Percentiles rank a stretch among this genome's conserved stretches.
Conservation (phyloP, 1,140 invertebrate species). For the Drosophila serrata region DNA sequence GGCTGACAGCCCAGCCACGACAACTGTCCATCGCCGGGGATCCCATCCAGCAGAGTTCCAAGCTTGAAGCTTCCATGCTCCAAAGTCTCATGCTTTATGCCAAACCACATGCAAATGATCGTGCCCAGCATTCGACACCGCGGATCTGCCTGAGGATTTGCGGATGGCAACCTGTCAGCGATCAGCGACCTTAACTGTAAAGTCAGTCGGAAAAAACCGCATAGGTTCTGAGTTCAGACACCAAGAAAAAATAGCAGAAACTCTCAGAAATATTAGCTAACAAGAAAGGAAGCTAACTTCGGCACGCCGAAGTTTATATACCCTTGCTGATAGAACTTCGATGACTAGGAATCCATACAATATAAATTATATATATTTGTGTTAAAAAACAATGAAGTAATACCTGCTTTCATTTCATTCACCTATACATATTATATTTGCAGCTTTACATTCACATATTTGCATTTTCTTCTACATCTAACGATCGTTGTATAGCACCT, state of each 20-base stretch:
- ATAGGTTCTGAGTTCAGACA: conserved; percentile 49
- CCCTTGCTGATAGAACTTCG: too few species aligned
- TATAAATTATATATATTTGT: too few species aligned
- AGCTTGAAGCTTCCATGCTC: conserved; percentile 3
- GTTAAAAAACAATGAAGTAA: too few species aligned
- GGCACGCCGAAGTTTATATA: too few species aligned
- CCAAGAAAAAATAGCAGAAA: not conserved
- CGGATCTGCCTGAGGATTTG: conserved; percentile 34
- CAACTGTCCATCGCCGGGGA: conserved; percentile 67
- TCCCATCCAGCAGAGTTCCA: conserved; percentile 15
- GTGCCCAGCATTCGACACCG: conserved; percentile 75
- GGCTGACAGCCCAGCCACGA: conserved; percentile 71
- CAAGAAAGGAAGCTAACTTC: too few species aligned
- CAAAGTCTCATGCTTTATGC: conserved; percentile 56
- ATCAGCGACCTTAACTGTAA: conserved; percentile 83
- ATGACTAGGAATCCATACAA: too few species aligned
- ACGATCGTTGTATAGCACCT: too few species aligned
- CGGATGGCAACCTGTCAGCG: conserved; percentile 70
- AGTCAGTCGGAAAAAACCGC: conserved; percentile 58
- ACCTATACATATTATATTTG: too few species aligned
- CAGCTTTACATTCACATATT: too few species aligned
- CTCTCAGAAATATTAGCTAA: not conserved
- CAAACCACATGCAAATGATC: conserved; percentile 75
- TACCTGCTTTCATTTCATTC: too few species aligned
- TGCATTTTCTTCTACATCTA: too few species aligned